Evolutionary conservation across 2,888 invertebrate genomes (phyloP).

Genomic region (Chymomyza fuscimana): DNA sequence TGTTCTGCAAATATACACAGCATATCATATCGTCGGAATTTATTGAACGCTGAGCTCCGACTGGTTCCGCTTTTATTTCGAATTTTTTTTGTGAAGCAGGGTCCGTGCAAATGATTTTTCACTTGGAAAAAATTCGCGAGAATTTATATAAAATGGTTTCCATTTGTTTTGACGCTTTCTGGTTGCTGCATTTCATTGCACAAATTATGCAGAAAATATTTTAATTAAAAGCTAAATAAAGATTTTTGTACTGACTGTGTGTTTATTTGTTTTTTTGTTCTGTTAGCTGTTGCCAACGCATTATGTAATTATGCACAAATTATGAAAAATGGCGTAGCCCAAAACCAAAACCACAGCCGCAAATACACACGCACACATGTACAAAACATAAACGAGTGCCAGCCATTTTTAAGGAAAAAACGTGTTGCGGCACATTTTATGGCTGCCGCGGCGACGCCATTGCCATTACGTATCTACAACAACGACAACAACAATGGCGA

Average conservation of each 20-base stretch:
- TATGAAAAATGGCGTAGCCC: slow-evolving; percentile 59
- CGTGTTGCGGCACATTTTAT: slow-evolving; percentile 66
- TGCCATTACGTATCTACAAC: slow-evolving; percentile 5
- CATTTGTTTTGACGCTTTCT: not conserved
- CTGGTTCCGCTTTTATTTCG: not conserved
- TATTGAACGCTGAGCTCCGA: not conserved
- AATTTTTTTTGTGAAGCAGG: not conserved
- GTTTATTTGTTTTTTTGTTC: slow-evolving; percentile 11
- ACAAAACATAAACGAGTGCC: not conserved
- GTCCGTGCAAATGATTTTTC: not conserved
- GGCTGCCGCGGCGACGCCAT: slow-evolving; percentile 42
- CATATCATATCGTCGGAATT: not conserved
- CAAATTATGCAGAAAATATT: slow-evolving; percentile 7
- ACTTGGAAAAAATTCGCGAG: not conserved
- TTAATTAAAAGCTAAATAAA: not conserved
- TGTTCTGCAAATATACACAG: not conserved
- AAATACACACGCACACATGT: not conserved
- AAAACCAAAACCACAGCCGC: slow-evolving; percentile 19
- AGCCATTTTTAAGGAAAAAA: slow-evolving; percentile 31
- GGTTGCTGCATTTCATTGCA: not conserved
- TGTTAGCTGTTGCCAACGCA: slow-evolving; percentile 56
- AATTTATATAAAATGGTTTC: not conserved
- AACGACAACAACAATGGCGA: slow-evolving; percentile 34
- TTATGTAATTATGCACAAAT: slow-evolving; percentile 71
- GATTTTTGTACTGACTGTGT: not conserved